Percentiles rank a stretch among this genome's conserved stretches.
Conservation (phyloP, 2,113 vertebrate species). For the Mystacornis crossleyi region DNA sequence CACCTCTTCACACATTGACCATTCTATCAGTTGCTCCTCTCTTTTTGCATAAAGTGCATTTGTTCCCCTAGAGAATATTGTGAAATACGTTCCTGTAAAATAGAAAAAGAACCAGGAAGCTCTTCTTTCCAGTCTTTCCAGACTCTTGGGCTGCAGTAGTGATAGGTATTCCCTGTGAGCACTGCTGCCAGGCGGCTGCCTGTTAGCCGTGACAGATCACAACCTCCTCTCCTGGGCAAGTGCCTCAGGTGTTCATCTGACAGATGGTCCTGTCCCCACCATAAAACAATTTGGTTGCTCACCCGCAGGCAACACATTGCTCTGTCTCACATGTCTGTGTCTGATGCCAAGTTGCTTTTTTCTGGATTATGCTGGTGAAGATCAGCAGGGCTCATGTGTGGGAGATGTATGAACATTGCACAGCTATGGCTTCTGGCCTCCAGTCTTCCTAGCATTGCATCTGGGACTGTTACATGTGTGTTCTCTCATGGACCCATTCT, state of each 20-base stretch:
- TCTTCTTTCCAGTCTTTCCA: not conserved
- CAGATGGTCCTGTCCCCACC: not conserved
- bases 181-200: not conserved
- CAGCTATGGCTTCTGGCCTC: not conserved
- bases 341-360: not conserved
- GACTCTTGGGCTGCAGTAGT: not conserved
- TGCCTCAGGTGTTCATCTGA: not conserved
- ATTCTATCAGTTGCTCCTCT: not conserved
- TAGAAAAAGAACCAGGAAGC: not conserved
- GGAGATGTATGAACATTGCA: not conserved
- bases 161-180: not conserved
- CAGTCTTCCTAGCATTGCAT: not conserved
- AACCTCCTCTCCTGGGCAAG: not conserved
- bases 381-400: not conserved
- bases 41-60: not conserved
- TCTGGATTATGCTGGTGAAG: not conserved
- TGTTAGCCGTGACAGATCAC: not conserved
- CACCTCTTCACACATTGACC: not conserved
- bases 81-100: not conserved
- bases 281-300: not conserved
- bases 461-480: not conserved
- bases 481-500: not conserved
- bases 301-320: not conserved
- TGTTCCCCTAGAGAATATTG: not conserved
- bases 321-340: not conserved